phyloP scores from a whole-genome alignment of 2,113 vertebrate species.

The Podocnemis expansa region DNA sequence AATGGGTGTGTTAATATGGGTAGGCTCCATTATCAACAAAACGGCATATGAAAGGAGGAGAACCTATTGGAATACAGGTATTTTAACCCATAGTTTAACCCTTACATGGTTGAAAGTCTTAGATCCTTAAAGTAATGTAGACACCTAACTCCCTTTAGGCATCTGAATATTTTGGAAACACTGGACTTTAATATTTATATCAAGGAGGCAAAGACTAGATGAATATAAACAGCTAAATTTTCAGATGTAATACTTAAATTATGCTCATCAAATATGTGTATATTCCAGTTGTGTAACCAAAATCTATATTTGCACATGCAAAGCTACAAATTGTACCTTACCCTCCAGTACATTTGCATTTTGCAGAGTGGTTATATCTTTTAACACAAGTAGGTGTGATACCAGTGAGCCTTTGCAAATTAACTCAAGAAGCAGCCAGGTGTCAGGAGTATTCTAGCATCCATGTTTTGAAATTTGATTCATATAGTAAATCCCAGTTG shows the following conservation, averaged over 20 bases:
- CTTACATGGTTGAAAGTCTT: background rate
- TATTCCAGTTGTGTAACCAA: background rate
- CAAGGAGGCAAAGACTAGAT: background rate
- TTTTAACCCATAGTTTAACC: background rate
- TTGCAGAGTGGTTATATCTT: background rate
- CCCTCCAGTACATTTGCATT: background rate
- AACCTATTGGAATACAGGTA: background rate
- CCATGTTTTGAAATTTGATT: background rate
- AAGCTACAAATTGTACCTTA: background rate
- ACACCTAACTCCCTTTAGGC: background rate
- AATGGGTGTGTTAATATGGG: background rate
- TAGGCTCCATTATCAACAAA: background rate
- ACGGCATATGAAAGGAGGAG: background rate
- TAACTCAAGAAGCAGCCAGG: background rate
- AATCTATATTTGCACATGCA: background rate
- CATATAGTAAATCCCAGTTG: background rate
- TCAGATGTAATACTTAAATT: too few relatives aligned
- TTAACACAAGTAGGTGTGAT: background rate
- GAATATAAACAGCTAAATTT: background rate
- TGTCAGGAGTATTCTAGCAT: background rate
- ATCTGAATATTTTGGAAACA: background rate
- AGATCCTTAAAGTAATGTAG: background rate
- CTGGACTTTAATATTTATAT: background rate
- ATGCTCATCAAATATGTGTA: background rate
- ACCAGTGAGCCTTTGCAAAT: background rate